Conservation (phyloP, 2,888 invertebrate species). For the Leptopilina syphax region DNA sequence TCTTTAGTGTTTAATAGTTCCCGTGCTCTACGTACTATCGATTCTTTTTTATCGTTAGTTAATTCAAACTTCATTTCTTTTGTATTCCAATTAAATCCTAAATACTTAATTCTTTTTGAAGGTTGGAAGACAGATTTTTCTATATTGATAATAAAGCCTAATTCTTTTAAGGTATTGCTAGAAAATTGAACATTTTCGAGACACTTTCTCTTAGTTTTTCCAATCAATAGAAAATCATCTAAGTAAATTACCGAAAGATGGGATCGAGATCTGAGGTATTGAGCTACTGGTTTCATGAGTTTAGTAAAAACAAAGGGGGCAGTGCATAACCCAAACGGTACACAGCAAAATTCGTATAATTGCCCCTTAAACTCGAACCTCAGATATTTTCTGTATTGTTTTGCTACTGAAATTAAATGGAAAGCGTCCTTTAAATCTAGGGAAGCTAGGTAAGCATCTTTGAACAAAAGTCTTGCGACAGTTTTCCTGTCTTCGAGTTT, state of each 20-base stretch:
- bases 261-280: conserved; percentile 27
- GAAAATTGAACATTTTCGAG: conserved; percentile 12
- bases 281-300: too few species aligned
- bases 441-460: too few species aligned
- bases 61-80: conserved; percentile 20
- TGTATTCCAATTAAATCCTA: conserved; percentile 42
- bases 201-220: background rate
- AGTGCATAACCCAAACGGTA: too few species aligned
- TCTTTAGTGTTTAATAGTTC: too few species aligned
- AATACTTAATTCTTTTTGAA: background rate
- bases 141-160: conserved; percentile 43
- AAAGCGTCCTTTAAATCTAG: too few species aligned
- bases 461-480: too few species aligned
- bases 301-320: too few species aligned
- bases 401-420: too few species aligned
- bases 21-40: background rate
- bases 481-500: too few species aligned
- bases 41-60: conserved; percentile 22
- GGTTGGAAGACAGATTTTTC: conserved; percentile 39
- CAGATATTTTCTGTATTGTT: too few species aligned
- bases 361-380: too few species aligned
- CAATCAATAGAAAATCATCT: conserved; percentile 49
- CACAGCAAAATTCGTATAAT: too few species aligned
- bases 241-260: conserved; percentile 45
- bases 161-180: conserved; percentile 1